These are phyloP conservation scores for Micromesistius poutassou DNA, from an alignment of 2,797 vertebrate genomes.

Conservation along the genomic window DNA sequence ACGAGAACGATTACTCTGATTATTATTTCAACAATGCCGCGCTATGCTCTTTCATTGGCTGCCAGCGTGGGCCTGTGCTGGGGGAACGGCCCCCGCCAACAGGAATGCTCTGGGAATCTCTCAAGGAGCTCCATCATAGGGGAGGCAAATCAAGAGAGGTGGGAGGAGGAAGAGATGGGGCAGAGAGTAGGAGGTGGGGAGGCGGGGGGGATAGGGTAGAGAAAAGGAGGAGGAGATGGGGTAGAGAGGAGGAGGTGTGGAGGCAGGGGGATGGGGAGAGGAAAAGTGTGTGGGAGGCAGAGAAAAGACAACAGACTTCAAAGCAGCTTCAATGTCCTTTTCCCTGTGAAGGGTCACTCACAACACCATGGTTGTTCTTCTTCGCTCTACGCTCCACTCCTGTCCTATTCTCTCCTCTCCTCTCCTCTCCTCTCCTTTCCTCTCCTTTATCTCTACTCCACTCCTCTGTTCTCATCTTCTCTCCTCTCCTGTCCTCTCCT, in stretches of 20 bases:
- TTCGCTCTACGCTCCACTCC: conserved; percentile 22
- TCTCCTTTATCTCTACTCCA: conserved; percentile 33
- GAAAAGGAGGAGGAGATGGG: not conserved
- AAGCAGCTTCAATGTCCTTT: conserved; percentile 58
- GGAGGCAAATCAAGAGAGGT: conserved; percentile 7
- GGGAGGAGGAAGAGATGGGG: conserved; percentile 7
- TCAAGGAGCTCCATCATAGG: conserved; percentile 49
- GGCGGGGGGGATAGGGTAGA: not conserved
- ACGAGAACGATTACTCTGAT: conserved; percentile 75
- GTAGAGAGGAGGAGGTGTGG: not conserved
- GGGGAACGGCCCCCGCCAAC: conserved; percentile 62
- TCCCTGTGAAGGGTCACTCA: conserved; percentile 47
- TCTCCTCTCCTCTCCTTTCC: too few species aligned
- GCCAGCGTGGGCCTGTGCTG: conserved; percentile 68
- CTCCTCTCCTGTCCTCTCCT: too few species aligned
- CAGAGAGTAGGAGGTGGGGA: not conserved
- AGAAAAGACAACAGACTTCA: conserved; percentile 51
- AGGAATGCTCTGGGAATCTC: conserved; percentile 64
- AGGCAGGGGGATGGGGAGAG: not conserved
- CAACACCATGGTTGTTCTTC: not conserved
- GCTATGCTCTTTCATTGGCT: conserved; percentile 76
- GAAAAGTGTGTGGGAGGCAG: not conserved
- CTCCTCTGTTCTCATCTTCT: conserved; percentile 56
- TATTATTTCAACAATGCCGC: conserved; percentile 83
- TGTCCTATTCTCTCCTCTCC: conserved; percentile 8